Base-by-base conservation (phyloP, 1,140 invertebrate genomes). In the Galleria mellonella region DNA sequence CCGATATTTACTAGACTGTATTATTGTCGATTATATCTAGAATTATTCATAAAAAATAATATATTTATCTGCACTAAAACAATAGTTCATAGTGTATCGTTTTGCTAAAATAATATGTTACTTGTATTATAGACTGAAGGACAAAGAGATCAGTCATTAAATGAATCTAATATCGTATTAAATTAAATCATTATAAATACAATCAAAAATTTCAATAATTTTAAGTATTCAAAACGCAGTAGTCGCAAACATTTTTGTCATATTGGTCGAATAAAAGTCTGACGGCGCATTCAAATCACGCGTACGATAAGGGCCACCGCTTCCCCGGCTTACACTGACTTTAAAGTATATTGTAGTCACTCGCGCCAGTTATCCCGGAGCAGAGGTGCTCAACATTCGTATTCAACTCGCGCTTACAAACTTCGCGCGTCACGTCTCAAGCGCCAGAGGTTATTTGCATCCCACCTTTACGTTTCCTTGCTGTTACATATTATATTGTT, bases 291-390 rank as follows among this genome's bases (percentile, higher is more conserved):
- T 73, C 62, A 55, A 62, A 70, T 70, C 66, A 73, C 66, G 66
- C 56, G 42, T 62, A 47, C 55, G 69, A 69, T 72, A 65, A 70
- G 63, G 63, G 59, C 63, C 58, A 60, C 64, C 59, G 62, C 60
- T 61, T 63, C 57, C 50, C 50, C 36, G 55, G 50, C 60, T 73
- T 57, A 62, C 55, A 51, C 31, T 43, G 55, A 70, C 63, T 70
- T 69, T 64, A 62, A 62, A 67, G 63, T 72, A 60, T 64, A 63
- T 63, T 65, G 68, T 62, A 64, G 56, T 59, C 50, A 63, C 50
- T 65, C 58, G 50, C 46, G 57, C 44, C 61, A 56, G 62, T 62
- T 67, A 67, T 60, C 59, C 53, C 36, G 27, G 49, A 55, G 60
- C 59, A 63, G 52, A 51, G 51, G 56, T 31, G 36, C 46, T 40